Conservation (phyloP, 2,113 vertebrate species). For the Cryptomyrus ogoouensis region DNA sequence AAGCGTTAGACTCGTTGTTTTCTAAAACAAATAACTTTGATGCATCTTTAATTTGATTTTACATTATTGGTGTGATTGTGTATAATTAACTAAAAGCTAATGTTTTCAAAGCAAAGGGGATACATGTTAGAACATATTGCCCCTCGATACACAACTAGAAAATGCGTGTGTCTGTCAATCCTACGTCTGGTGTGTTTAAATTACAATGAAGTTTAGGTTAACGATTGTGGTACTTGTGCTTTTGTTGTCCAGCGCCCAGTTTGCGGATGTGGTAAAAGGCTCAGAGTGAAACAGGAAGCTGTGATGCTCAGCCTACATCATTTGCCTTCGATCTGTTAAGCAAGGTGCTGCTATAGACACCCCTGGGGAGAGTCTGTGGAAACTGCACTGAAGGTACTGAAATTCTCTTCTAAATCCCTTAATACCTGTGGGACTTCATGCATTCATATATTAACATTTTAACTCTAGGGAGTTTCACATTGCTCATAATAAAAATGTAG, state of each 20-base stretch:
- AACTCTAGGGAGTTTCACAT: neutral
- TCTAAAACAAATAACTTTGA: neutral
- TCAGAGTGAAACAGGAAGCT: conserved; percentile 22
- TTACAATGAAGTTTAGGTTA: neutral
- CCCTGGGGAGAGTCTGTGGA: neutral
- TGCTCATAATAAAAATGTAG: neutral
- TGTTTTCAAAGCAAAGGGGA: neutral
- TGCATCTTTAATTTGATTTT: neutral
- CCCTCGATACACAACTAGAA: neutral
- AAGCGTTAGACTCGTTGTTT: neutral
- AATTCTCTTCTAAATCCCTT: neutral
- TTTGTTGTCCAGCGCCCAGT: conserved; percentile 11
- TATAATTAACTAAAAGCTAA: neutral
- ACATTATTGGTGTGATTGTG: neutral
- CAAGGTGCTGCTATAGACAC: neutral
- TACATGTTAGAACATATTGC: neutral
- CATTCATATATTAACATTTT: neutral
- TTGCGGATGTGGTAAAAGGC: conserved; percentile 20
- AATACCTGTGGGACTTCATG: neutral
- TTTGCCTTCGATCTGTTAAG: neutral
- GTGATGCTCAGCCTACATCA: neutral
- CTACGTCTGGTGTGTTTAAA: neutral
- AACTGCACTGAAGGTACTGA: neutral
- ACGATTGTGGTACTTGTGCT: neutral
- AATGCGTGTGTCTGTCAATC: neutral